Conservation (phyloP, 2,113 vertebrate species). For the Channa maculata region DNA sequence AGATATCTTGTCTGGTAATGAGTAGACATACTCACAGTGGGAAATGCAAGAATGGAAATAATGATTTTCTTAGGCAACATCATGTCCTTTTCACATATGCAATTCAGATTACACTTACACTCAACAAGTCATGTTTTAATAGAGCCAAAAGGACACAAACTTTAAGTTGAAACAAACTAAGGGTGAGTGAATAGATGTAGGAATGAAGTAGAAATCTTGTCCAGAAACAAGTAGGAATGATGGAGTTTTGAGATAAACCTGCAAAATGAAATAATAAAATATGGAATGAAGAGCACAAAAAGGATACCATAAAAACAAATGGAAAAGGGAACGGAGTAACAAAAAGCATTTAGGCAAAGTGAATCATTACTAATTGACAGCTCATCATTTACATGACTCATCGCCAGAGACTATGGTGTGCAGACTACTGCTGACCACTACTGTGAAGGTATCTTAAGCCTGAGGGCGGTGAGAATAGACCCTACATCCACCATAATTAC, state of each 20-base stretch:
- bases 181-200: not conserved
- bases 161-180: too few relatives aligned
- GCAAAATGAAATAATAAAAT: not conserved
- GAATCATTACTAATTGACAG: not conserved
- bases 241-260: not conserved
- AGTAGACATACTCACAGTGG: too few relatives aligned
- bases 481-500: conserved; percentile 58
- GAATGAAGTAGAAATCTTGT: not conserved
- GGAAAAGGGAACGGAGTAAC: not conserved
- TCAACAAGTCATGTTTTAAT: too few relatives aligned
- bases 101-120: too few relatives aligned
- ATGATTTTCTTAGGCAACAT: too few relatives aligned
- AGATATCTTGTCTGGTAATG: too few relatives aligned
- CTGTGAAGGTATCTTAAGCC: conserved; percentile 30
- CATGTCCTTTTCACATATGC: too few relatives aligned
- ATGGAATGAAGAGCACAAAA: not conserved
- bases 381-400: conserved; percentile 18
- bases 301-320: not conserved
- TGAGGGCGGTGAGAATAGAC: conserved; percentile 41
- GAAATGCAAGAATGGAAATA: too few relatives aligned
- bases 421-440: conserved; percentile 24
- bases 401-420: conserved; percentile 5
- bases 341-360: not conserved
- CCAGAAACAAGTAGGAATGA: not conserved
- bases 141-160: too few relatives aligned